Conservation (phyloP, 2,113 vertebrate genomes). For the Indicator maculatus region DNA sequence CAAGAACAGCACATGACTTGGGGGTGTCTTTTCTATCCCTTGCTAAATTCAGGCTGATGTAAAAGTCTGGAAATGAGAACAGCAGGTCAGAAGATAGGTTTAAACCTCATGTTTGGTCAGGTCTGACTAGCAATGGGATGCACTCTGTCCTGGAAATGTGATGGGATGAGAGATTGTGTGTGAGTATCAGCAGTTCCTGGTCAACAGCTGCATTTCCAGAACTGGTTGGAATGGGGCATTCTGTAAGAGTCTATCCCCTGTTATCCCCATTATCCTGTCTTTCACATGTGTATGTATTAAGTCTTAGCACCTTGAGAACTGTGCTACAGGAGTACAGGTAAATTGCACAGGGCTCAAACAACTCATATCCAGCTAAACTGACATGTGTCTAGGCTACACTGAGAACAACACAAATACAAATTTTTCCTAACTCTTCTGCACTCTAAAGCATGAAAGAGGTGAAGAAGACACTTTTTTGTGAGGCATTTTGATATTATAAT, state of each 20-base stretch:
- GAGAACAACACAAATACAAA: too few relatives aligned
- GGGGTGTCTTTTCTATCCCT: not conserved
- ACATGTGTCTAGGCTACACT: too few relatives aligned
- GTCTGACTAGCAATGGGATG: not conserved
- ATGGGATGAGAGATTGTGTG: accelerated
- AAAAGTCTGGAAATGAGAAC: not conserved
- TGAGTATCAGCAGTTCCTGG: not conserved
- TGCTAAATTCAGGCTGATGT: not conserved
- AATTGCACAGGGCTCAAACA: too few relatives aligned
- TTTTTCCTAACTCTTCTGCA: too few relatives aligned
- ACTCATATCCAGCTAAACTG: too few relatives aligned
- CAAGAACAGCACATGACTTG: accelerated
- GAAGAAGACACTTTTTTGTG: too few relatives aligned
- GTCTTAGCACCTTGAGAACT: too few relatives aligned
- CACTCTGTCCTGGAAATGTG: accelerated
- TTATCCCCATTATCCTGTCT: too few relatives aligned
- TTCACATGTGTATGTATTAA: too few relatives aligned
- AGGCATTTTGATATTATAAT: too few relatives aligned
- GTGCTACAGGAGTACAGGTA: too few relatives aligned
- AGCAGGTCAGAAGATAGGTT: not conserved
- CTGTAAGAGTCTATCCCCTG: not conserved
- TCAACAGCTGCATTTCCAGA: not conserved
- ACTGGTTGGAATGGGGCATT: not conserved
- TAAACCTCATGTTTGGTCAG: not conserved
- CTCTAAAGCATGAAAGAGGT: too few relatives aligned